Evolutionary conservation across 2,888 invertebrate species (phyloP).

Genomic region (Eremobia ochroleuca): DNA sequence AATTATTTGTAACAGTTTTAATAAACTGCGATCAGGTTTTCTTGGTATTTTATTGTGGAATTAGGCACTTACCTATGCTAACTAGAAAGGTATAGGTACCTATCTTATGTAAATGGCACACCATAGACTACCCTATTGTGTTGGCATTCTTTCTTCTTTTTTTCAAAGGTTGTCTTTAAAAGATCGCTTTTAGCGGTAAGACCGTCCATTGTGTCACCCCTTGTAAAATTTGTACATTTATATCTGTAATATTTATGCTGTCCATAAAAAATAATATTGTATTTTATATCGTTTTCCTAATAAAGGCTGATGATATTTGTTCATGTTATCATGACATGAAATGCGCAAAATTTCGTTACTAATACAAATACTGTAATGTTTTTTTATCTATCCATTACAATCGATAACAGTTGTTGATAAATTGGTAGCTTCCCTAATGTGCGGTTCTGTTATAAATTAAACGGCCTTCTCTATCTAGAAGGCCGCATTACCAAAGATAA

Average conservation of each 20-base stretch:
- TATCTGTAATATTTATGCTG: too few relatives aligned
- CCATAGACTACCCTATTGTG: too few relatives aligned
- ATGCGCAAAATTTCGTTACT: slow-evolving; percentile 28
- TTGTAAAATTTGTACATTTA: too few relatives aligned
- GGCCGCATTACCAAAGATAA: slow-evolving; percentile 47
- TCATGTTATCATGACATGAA: slow-evolving; percentile 13
- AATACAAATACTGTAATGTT: slow-evolving; percentile 24
- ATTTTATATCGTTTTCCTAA: not conserved
- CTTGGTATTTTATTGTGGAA: not conserved
- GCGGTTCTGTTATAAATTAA: slow-evolving; percentile 53
- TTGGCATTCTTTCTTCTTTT: too few relatives aligned
- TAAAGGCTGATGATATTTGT: not conserved
- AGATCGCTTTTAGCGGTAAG: too few relatives aligned
- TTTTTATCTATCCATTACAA: slow-evolving; percentile 42
- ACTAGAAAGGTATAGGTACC: not conserved
- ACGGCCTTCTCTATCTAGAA: slow-evolving; percentile 55
- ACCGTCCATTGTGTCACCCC: too few relatives aligned
- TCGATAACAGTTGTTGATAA: slow-evolving; percentile 62
- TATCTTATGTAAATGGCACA: not conserved
- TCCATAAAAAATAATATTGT: too few relatives aligned
- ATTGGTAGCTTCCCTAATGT: slow-evolving; percentile 49
- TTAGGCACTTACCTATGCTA: not conserved
- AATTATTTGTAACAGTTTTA: not conserved
- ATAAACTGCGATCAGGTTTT: not conserved
- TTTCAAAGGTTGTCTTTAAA: too few relatives aligned